Base-by-base conservation (phyloP, 2,113 vertebrate genomes). In the Chroicocephalus ridibundus region DNA sequence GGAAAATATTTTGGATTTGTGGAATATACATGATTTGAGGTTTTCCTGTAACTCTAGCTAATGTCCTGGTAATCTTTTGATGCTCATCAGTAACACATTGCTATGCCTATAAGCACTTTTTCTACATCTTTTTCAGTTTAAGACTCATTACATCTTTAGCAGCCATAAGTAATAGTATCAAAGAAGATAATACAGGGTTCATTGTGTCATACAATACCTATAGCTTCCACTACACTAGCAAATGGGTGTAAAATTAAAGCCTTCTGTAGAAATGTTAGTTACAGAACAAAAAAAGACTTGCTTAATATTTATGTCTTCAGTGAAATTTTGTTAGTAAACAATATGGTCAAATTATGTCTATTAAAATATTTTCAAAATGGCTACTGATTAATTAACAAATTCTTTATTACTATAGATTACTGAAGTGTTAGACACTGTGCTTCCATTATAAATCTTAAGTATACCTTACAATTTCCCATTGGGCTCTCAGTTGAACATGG, bases 111-210 rank as follows among this genome's bases (percentile, higher is more conserved):
- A 91, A 97, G 95, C 94, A 97, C 49, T 94, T 85, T 91, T 91
- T 87, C 93, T 95, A 95, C 95, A 97, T 96, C 78, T 97, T 97
- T 96, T 97, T 96, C 66, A 75, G 89, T 91, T 97, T 97, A 97
- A 85, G 84, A 79, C 54, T 96, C 93, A 95, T 97, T 97, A 97
- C 93, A 94, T 91, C 89, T 90, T 94, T 85, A 97, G 81, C 81
- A 96, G 84, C 12, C 91, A 76, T 72, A 81, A 85, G 94, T 95
- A 97, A 93, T 46, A 93, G 66, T 93, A 95, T 94, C 84, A 95
- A 93, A 96, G 91, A 89, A 93, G 94, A 95, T 96, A 97, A 93
- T 95, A 74, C 24, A 85, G 54, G 81, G 90, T 92, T 94, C 83
- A 77, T 44, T 94, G 69, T 95, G 95, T 95, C 84, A 95, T 95